Percentiles rank a stretch among this genome's conserved stretches.
These are phyloP conservation scores for Oreochromis tanganicae DNA, from an alignment of 2,113 vertebrate genomes.

Conservation along the genomic window DNA sequence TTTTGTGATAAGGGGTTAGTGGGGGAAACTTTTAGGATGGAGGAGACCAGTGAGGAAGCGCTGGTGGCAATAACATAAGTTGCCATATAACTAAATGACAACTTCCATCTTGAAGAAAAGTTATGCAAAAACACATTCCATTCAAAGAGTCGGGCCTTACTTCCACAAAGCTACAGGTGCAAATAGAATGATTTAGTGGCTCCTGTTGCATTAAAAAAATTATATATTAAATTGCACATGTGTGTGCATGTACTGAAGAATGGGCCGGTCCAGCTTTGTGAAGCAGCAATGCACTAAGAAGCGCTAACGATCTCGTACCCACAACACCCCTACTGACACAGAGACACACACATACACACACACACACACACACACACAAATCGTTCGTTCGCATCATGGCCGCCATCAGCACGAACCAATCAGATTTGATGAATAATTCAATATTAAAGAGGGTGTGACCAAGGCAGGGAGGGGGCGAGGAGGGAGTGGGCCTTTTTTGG, in stretches of 20 bases:
- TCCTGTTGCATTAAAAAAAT: background rate
- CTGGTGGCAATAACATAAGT: background rate
- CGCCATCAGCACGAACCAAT: slow-evolving; percentile 69
- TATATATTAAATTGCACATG: background rate
- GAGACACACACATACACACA: background rate
- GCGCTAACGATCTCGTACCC: slow-evolving; percentile 40
- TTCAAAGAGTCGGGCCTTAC: background rate
- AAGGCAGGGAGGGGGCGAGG: background rate
- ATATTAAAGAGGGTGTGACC: slow-evolving; percentile 72
- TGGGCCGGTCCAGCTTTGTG: slow-evolving; percentile 11
- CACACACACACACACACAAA: slow-evolving; percentile 25
- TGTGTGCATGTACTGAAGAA: background rate
- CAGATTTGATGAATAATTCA: slow-evolving; percentile 76
- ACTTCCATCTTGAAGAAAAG: background rate
- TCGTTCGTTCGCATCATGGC: slow-evolving; percentile 53
- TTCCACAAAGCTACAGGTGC: slow-evolving; percentile 38
- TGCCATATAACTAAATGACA: background rate
- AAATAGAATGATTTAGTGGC: background rate
- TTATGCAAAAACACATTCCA: background rate
- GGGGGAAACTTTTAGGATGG: slow-evolving; percentile 5
- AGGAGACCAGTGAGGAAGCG: background rate
- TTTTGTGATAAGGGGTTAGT: background rate
- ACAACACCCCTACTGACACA: background rate
- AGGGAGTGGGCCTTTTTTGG: slow-evolving; percentile 53
- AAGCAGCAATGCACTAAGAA: slow-evolving; percentile 9